Evolutionary conservation across 2,797 vertebrate genomes (phyloP), one percentile per base, ranked within the genome.

Genomic region (Streptopelia turtur): DNA sequence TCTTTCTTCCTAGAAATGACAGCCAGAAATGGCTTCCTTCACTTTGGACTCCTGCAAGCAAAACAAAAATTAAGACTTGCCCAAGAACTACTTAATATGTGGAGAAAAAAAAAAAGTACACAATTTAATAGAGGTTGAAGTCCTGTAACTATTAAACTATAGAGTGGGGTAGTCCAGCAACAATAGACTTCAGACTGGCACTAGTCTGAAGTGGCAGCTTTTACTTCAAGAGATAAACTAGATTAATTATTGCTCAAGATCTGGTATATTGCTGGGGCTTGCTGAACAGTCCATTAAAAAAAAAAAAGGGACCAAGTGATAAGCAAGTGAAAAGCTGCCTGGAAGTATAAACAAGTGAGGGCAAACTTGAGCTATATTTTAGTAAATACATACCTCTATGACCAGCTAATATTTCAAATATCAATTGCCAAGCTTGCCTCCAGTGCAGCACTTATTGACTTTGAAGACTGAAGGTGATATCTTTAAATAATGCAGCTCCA

Each of bases 391-490:
- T 41, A 52, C 43, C 79, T 68, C 55, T 35, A 22, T 25, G 63
- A 41, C 30, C 78, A 83, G 77, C 65, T 70, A 81, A 81, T 93
- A 82, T 86, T 88, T 45, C 92, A 33, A 57, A 92, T 74, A 77
- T 82, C 85, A 88, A 83, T 77, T 90, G 78, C 68, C 68, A 88
- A 60, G 33, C 74, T 84, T 84, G 35, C 64, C 70, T 95, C 69
- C 70, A 78, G 56, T 70, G 61, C 59, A 59, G 84, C 64, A 81
- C 43, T n/a, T 91, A 92, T 83, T 97, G 96, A 77, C 90, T 97
- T 96, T 97, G 94, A 97, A 82, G 94, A 94, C 50, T 68, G 63
- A 80, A 82, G 70, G 87, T 43, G 70, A 55, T 31, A 35, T 5
- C 4, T 4, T 70, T 56, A 41, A 75, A 63, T 9, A 53, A 53